Evolutionary conservation across 2,797 vertebrate species (phyloP), one percentile per base, ranked within the genome.

Genomic region (Trachurus trachurus): DNA sequence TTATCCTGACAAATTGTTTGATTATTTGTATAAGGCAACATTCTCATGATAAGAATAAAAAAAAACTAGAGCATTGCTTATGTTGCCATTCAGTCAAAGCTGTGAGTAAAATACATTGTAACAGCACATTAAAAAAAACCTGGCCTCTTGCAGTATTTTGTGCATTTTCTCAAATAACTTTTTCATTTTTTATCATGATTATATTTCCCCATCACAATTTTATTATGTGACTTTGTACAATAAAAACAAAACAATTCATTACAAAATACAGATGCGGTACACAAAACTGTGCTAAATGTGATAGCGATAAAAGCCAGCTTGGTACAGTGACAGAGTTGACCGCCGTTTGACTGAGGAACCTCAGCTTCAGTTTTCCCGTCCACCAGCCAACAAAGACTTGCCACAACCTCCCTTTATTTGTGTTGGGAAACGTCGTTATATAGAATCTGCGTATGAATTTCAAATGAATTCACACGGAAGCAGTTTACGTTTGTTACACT

Each of bases 251-350:
- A 88, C 62, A 80, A 29, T 62, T 86, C 59, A 84, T 85, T 84
- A 87, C 74, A 89, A 91, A 96, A 96, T 93, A 96, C 92, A 96
- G 94, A 95, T 94, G 95, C 94, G 94, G 92, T 95, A 96, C 94
- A 96, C 96, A 94, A 95, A 95, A 95, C 94, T 95, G 95, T 96
- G 96, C 95, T 96, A 96, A 96, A 96, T 94, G 93, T 91, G 84
- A 94, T 94, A 93, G 83, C 88, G 88, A 86, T 74, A 91, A 80
- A 40, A 82, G 80, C 88, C 88, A 73, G 57, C 69, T 71, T 49
- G 73, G 75, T 63, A 47, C 66, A 58, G 15, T 58, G 69, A 75
- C 16, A 44, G 16, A 29, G 57, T 44, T 19, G 67, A 64, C 52
- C 45, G 83, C 94, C 40, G 67, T 50, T 59, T 26, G 42, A 62